Evolutionary conservation across 2,113 vertebrate genomes (phyloP), one percentile per base, ranked within the genome.

Genomic region (Callionymus lyra): DNA sequence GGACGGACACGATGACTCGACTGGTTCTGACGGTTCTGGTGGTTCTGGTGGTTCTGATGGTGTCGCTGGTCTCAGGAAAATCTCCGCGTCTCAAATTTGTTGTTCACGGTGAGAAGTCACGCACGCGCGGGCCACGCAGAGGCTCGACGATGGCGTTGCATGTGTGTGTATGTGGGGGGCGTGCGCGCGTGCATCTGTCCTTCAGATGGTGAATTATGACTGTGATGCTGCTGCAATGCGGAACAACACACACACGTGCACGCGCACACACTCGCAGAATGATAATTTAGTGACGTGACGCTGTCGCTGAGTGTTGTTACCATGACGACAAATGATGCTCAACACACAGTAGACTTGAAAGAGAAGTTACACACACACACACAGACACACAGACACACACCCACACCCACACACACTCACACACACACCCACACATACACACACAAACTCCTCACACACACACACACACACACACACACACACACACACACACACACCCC

Each of bases 51-150:
- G 21, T 8, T 8, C 4, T 27, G 21, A 27, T 27, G 21, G 21
- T 27, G 21, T 27, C 80, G 21, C 48, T 55, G 2, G 31, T 75
- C 42, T 58, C 67, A 31, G 83, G 74, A 41, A 85, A 81, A 68
- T 74, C 71, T 17, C 84, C 87, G 39, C 74, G 87, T 38, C 76
- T 88, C 44, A 88, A 87, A 85, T 85, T 89, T 38, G 59, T 74
- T 6, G 72, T 86, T 8, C 71, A 82, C 72, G 87, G 87, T 88
- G 83, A 67, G 82, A 44, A 10, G 2, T 31, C 27, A 12, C 14
- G 17, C 3, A 18, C 16, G 6, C 18, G 13, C 33, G 11, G 1
- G 9, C 12, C 10, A 10, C 12, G 15, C 42, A 2, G 16, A 34
- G 31, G 6, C 9, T 16, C 11, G 21, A 8, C 21, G 21, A 27